Percentiles rank a stretch among this genome's conserved stretches.
phyloP scores from a whole-genome alignment of 2,113 vertebrate species.

The Rhodinocichla rosea region DNA sequence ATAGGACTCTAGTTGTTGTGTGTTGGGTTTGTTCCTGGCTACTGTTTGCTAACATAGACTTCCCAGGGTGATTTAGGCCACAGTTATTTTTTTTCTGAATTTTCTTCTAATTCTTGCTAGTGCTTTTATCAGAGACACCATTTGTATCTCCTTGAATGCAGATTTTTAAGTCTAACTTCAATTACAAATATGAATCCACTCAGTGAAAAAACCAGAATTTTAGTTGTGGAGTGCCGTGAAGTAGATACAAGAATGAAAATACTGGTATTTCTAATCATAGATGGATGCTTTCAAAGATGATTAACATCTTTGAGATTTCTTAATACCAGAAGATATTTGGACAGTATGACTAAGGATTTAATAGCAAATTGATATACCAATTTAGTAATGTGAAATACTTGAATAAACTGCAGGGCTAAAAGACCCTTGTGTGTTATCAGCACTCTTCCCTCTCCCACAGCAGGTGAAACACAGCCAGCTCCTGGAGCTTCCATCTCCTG shows the following conservation, averaged over 20 bases:
- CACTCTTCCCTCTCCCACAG: accelerated
- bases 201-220: background rate
- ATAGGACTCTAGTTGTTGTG: background rate
- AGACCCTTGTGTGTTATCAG: accelerated
- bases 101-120: background rate
- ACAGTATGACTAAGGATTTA: background rate
- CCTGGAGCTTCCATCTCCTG: background rate
- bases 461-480: background rate
- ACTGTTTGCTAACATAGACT: background rate
- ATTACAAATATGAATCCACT: background rate
- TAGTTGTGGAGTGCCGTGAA: background rate
- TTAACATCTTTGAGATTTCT: background rate
- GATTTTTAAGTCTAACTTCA: background rate
- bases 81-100: background rate
- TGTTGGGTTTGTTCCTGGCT: background rate
- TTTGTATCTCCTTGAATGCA: background rate
- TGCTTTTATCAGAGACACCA: background rate
- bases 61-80: background rate
- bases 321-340: background rate
- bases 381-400: background rate
- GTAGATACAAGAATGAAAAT: background rate
- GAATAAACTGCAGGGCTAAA: background rate
- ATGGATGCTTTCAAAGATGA: background rate
- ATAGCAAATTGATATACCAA: background rate
- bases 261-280: background rate